Conservation (phyloP, 2,113 vertebrate species). For the Cyanocitta stelleri region DNA sequence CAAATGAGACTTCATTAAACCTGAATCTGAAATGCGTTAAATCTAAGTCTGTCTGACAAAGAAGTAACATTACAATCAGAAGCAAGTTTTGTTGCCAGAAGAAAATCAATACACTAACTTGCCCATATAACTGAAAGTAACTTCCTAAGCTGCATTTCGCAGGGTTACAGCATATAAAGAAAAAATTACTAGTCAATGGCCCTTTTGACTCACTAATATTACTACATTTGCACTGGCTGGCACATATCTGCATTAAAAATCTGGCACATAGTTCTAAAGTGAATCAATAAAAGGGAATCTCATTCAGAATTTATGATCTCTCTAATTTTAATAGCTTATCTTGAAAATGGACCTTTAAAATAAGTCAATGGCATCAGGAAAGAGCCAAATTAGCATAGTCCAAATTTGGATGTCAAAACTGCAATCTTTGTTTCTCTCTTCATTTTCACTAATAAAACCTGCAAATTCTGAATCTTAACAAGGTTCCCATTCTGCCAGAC, state of each 20-base stretch:
- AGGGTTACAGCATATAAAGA: neutral
- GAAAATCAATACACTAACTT: neutral
- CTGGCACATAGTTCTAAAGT: neutral
- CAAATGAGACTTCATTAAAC: neutral
- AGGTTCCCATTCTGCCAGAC: neutral
- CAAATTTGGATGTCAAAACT: neutral
- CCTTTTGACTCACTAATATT: neutral
- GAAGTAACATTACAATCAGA: neutral
- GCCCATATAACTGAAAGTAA: neutral
- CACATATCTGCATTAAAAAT: neutral
- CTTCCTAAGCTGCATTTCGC: neutral
- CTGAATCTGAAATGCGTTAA: neutral
- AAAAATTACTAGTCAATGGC: neutral
- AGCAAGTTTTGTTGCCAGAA: neutral
- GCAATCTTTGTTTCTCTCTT: neutral
- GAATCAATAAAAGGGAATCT: neutral
- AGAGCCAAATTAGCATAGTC: neutral
- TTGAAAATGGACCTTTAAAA: neutral
- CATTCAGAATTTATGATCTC: neutral
- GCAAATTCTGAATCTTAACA: neutral
- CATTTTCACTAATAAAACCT: neutral
- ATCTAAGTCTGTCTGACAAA: neutral
- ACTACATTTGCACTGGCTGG: neutral
- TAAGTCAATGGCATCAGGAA: neutral
- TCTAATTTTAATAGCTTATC: neutral